phyloP scores from a whole-genome alignment of 2,888 invertebrate species.

The Pandemis cinnamomeana region DNA sequence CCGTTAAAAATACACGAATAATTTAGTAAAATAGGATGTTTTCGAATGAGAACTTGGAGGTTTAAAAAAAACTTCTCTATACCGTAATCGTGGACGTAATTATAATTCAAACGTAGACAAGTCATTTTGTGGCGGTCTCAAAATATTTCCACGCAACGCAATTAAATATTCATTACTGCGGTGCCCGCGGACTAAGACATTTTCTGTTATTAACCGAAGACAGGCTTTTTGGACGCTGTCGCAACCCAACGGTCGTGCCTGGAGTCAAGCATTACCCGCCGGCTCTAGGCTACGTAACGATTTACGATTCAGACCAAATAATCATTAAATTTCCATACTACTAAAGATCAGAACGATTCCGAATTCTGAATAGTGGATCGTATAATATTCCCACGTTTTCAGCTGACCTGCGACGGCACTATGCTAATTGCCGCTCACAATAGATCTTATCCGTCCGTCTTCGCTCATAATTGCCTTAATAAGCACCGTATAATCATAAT shows the following conservation, averaged over 20 bases:
- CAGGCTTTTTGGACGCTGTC: constrained; percentile 57
- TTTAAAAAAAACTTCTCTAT: constrained; percentile 25
- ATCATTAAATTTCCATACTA: constrained; percentile 36
- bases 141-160: constrained; percentile 76
- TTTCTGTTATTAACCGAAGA: constrained; percentile 70
- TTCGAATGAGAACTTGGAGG: constrained; percentile 17
- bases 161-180: constrained; percentile 80
- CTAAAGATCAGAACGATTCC: constrained; percentile 20
- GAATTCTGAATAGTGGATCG: constrained; percentile 32
- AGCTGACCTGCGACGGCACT: constrained; percentile 55
- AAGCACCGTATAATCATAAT: constrained; percentile 74
- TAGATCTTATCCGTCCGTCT: constrained; percentile 63
- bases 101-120: constrained; percentile 60
- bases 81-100: constrained; percentile 62
- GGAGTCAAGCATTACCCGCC: constrained; percentile 50
- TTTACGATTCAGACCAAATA: constrained; percentile 47
- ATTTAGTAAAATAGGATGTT: constrained; percentile 24
- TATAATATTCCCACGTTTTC: constrained; percentile 57
- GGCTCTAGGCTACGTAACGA: constrained; percentile 51
- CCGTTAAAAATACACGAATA: constrained; percentile 32
- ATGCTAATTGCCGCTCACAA: constrained; percentile 69
- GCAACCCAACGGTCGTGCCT: constrained; percentile 32
- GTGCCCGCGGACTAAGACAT: constrained; percentile 63
- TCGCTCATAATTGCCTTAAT: constrained; percentile 76
- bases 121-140: constrained; percentile 54